phyloP scores from a whole-genome alignment of 2,113 vertebrate genomes.

The Muntiacus muntjak region DNA sequence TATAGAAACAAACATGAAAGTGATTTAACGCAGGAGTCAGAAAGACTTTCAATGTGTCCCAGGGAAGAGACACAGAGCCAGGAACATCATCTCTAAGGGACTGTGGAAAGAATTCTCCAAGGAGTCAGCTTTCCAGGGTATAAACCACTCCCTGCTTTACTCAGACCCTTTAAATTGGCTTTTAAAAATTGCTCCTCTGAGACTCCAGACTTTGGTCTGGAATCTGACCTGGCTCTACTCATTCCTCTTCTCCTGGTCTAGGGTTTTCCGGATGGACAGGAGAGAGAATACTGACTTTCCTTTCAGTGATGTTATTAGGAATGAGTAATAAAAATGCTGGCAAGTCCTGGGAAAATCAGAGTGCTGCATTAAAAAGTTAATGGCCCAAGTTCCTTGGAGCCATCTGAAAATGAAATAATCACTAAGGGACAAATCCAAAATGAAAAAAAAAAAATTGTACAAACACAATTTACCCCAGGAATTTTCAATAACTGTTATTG shows the following conservation, averaged over 20 bases:
- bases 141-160: not conserved
- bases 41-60: not conserved
- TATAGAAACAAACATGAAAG: not conserved
- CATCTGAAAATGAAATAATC: slow-evolving; percentile 53
- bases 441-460: not conserved
- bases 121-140: not conserved
- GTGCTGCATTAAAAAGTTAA: slow-evolving; percentile 13
- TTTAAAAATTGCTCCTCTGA: not conserved
- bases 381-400: not conserved
- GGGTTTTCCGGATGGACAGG: not conserved
- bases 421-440: slow-evolving; percentile 41
- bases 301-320: not conserved
- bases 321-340: slow-evolving; percentile 23
- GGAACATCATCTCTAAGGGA: not conserved
- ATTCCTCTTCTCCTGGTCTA: not conserved
- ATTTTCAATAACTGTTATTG: slow-evolving; percentile 37
- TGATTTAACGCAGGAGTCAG: not conserved
- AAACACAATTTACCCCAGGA: slow-evolving; percentile 37
- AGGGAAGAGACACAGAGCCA: not conserved
- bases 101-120: not conserved
- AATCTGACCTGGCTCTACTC: not conserved
- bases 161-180: not conserved
- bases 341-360: not conserved
- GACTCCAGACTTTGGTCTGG: not conserved
- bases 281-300: not conserved